Evolutionary conservation across 2,888 invertebrate species (phyloP).

Genomic region (Aphodius sticticus): DNA sequence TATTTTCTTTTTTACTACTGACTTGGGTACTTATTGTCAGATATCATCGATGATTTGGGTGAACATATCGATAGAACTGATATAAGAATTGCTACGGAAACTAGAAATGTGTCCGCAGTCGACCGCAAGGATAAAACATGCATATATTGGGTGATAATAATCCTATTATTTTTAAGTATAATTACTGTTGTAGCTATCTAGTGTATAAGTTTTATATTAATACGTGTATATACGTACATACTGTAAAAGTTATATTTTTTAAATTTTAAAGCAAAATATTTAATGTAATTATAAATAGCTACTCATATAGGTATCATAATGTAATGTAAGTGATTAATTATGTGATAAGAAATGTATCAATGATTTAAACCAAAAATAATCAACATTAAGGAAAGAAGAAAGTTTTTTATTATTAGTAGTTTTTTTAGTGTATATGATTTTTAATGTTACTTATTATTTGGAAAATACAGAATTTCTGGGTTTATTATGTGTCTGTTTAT

Average conservation of each 20-base stretch:
- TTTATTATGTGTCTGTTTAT: too few relatives aligned
- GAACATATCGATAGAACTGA: constrained; percentile 77
- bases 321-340: background rate
- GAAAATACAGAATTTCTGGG: too few relatives aligned
- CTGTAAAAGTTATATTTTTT: constrained; percentile 1
- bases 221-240: background rate
- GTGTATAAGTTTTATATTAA: constrained; percentile 23
- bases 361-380: background rate
- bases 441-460: too few relatives aligned
- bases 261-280: constrained; percentile 11
- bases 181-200: constrained; percentile 65
- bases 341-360: background rate
- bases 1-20: constrained; percentile 35
- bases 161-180: constrained; percentile 73
- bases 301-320: background rate
- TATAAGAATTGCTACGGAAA: constrained; percentile 72
- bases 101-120: constrained; percentile 70
- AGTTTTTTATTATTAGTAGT: too few relatives aligned
- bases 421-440: too few relatives aligned
- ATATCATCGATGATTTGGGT: constrained; percentile 78
- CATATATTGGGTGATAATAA: constrained; percentile 77
- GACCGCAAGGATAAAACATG: constrained; percentile 76
- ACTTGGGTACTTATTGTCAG: constrained; percentile 58
- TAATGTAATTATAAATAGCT: constrained; percentile 8
- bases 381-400: background rate